A percentile compares a stretch with the other conserved stretches of the same genome.
Evolutionary conservation across 2,113 vertebrate genomes (phyloP).

Genomic region (Prietella phreatophila): DNA sequence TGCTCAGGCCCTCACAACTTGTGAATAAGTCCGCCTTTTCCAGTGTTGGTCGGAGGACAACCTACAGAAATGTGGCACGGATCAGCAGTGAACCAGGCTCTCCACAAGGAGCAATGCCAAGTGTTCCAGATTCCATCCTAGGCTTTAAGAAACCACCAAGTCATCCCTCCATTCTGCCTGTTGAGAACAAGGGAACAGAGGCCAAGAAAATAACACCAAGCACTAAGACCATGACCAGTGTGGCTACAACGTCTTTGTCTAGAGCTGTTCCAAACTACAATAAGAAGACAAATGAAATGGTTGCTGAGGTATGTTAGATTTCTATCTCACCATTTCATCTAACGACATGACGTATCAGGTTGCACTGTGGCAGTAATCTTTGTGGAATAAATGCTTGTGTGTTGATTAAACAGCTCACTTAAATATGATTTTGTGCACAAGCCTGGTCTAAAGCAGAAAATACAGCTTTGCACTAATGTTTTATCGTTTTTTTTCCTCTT

Average conservation of each 20-base stretch:
- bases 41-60: conserved; percentile 54
- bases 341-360: background rate
- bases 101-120: conserved; percentile 64
- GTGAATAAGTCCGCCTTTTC: conserved; percentile 68
- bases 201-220: conserved; percentile 46
- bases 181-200: conserved; percentile 54
- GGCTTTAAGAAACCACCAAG: conserved; percentile 58
- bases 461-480: background rate
- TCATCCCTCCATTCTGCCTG: conserved; percentile 63
- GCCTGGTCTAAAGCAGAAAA: background rate
- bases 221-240: conserved; percentile 50
- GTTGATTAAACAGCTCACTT: background rate
- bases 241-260: conserved; percentile 54
- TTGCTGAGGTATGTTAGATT: conserved; percentile 65
- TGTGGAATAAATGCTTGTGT: background rate
- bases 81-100: conserved; percentile 66
- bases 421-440: no score
- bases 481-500: background rate
- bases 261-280: conserved; percentile 39
- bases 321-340: background rate
- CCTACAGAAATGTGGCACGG: conserved; percentile 49
- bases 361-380: background rate
- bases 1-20: conserved; percentile 81
- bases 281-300: conserved; percentile 60
- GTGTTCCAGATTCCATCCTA: conserved; percentile 53